phyloP scores from a whole-genome alignment of 2,113 vertebrate species.

The Rhizomys pruinosus region DNA sequence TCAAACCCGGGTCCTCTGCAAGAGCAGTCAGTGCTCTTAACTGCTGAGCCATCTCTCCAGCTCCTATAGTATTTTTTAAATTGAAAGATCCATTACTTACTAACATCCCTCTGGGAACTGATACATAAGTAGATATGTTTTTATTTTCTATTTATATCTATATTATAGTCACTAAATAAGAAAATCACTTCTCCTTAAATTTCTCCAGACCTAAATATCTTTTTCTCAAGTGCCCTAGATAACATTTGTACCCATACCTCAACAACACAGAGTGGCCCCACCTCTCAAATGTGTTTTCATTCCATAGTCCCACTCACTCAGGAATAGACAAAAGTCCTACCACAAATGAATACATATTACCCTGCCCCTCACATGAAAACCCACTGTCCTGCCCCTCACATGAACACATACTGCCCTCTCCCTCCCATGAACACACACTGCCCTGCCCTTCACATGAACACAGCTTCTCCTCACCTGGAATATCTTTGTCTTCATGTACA shows the following conservation, averaged over 20 bases:
- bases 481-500: slow-evolving; percentile 81
- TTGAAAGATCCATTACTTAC: too few relatives aligned
- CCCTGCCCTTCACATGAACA: rapidly evolving
- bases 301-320: too few relatives aligned
- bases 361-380: background rate
- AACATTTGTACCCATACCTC: background rate
- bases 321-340: rapidly evolving
- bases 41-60: too few relatives aligned
- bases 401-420: rapidly evolving
- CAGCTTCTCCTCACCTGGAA: slow-evolving; percentile 87
- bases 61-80: background rate
- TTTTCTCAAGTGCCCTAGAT: background rate
- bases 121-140: too few relatives aligned
- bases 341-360: background rate
- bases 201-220: background rate
- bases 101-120: rapidly evolving
- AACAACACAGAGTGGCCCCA: rapidly evolving
- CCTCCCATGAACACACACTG: rapidly evolving
- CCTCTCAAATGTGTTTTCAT: background rate
- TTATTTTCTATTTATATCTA: background rate
- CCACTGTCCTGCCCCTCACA: background rate
- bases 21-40: too few relatives aligned
- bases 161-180: background rate
- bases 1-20: too few relatives aligned
- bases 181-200: background rate